phyloP scores from a whole-genome alignment of 1,140 invertebrate genomes.

The Dolichoris vasculosae region DNA sequence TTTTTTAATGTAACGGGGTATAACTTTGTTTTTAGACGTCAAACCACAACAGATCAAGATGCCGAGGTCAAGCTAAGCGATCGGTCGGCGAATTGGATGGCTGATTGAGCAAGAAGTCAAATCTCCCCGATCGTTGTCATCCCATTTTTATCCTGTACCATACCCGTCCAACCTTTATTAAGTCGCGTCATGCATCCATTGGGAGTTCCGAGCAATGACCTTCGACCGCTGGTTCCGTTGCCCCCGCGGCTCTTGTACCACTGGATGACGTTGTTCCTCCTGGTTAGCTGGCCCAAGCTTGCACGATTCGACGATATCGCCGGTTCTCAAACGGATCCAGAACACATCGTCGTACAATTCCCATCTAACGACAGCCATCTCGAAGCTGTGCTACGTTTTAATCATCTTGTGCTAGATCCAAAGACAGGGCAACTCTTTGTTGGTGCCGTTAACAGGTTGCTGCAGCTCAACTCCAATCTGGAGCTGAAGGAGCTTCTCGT shows the following conservation, averaged over 20 bases:
- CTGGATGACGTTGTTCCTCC: not conserved
- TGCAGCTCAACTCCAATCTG: constrained; percentile 86
- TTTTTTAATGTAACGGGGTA: no score
- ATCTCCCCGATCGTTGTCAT: not conserved
- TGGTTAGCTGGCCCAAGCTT: not conserved
- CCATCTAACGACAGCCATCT: constrained; percentile 64
- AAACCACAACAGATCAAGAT: constrained; percentile 62
- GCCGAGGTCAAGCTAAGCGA: constrained; percentile 46
- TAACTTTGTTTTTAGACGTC: constrained; percentile 60
- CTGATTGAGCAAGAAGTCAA: constrained; percentile 54
- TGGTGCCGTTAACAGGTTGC: constrained; percentile 88
- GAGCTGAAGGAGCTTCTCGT: constrained; percentile 80
- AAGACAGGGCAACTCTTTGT: constrained; percentile 81
- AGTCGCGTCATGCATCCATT: constrained; percentile 63
- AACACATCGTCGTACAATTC: constrained; percentile 65
- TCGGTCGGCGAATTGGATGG: constrained; percentile 66
- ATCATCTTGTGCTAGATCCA: constrained; percentile 80
- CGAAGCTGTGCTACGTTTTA: constrained; percentile 70
- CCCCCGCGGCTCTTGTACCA: constrained; percentile 51
- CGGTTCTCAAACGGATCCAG: not conserved
- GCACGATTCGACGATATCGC: not conserved
- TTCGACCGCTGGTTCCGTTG: constrained; percentile 55
- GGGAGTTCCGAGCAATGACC: constrained; percentile 59
- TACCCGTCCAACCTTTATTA: constrained; percentile 31
- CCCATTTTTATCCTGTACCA: not conserved